Evolutionary conservation across 2,888 invertebrate genomes (phyloP), one percentile per base, ranked within the genome.

Genomic region (Drosophila nr. medialis): DNA sequence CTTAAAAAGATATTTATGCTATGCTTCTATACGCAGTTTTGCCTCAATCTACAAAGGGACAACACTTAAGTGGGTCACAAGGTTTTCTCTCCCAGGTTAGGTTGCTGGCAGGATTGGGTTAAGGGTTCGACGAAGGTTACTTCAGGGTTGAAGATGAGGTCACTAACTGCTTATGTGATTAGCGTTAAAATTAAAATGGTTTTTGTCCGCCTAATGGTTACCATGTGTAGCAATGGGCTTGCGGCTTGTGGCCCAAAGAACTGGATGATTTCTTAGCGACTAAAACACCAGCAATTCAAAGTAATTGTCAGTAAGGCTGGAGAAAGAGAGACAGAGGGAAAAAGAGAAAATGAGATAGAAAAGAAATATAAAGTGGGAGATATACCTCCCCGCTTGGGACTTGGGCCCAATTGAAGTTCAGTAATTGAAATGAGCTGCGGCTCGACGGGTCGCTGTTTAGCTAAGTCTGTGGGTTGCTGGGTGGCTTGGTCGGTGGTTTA

Each of bases 101-200:
- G 24, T 24, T 15, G 15, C 15, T 15, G 45, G 15, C 15, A 24
- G 24, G 4, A 8, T 15, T 15, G 24, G 24, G 45, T 13, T 24
- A 24, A 15, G 24, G 45, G 15, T 24, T 7, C 24, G 4, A 4
- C 45, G 24, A 15, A 15, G 18, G 18, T 38, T 38, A 18, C 8
- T 38, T 4, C 8, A 38, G 2, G 2, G 45, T 24, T 24, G 15
- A 15, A 40, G 21, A 49, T 69, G 45, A 64, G 69, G 64, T 73
- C 66, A 61, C 32, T 64, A 49, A 64, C 42, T 60, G 48, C 64
- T 75, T 64, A 75, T 75, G 64, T 58, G 74, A 64, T 75, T 69
- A 75, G 70, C 51, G 48, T 24, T 69, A 24, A 69, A 69, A 56
- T 74, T 61, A 58, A 69, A 74, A 64, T 69, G 34, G 30, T 56